Percentiles rank a stretch among this genome's conserved stretches.
Evolutionary conservation across 2,113 vertebrate genomes (phyloP).

Genomic region (Oncorhynchus kisutch): DNA sequence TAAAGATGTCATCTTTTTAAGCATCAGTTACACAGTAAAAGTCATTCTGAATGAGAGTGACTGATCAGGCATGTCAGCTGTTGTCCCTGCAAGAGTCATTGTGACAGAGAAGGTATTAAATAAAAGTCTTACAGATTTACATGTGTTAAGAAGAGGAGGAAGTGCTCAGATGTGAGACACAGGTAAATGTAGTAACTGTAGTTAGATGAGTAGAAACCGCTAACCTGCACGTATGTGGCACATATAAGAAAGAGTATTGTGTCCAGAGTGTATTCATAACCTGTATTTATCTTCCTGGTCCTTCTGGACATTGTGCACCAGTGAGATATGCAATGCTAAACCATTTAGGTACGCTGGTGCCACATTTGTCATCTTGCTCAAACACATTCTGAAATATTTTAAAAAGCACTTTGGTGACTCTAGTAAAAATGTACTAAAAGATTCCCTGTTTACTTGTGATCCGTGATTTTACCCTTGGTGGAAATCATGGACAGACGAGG

Average conservation of each 20-base stretch:
- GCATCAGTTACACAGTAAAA: constrained; percentile 39
- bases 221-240: constrained; percentile 31
- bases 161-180: constrained; percentile 29
- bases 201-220: background rate
- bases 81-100: constrained; percentile 39
- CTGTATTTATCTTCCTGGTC: constrained; percentile 52
- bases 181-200: background rate
- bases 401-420: constrained; percentile 59
- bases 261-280: constrained; percentile 52
- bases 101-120: background rate
- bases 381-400: constrained; percentile 63
- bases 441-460: constrained; percentile 61
- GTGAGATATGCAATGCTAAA: constrained; percentile 63
- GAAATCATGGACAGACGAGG: constrained; percentile 25
- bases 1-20: constrained; percentile 55
- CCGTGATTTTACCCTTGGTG: constrained; percentile 47
- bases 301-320: constrained; percentile 38
- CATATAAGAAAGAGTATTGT: constrained; percentile 41
- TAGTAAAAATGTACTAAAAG: constrained; percentile 63
- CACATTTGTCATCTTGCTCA: constrained; percentile 56
- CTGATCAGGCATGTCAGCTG: constrained; percentile 53
- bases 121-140: constrained; percentile 6
- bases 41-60: constrained; percentile 38
- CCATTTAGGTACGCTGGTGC: constrained; percentile 61
- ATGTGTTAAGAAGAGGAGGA: constrained; percentile 3